A percentile compares a stretch with the other conserved stretches of the same genome.
phyloP scores from a whole-genome alignment of 1,140 invertebrate species.

The Diorhabda sublineata region DNA sequence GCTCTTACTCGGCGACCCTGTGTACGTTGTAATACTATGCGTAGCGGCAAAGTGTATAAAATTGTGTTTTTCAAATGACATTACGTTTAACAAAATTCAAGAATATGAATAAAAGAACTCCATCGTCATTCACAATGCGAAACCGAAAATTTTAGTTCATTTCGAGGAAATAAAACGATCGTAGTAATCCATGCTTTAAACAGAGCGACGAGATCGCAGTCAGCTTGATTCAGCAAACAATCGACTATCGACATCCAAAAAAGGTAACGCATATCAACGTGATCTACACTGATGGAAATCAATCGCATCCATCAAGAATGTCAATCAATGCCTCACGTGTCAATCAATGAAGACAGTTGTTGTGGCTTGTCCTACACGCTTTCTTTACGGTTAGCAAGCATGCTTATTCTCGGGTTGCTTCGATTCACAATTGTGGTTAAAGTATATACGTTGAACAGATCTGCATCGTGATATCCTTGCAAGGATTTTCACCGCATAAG shows the following conservation, averaged over 20 bases:
- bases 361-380: conserved; percentile 42
- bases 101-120: conserved; percentile 14
- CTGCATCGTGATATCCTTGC: conserved; percentile 16
- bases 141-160: conserved; percentile 10
- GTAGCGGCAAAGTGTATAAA: not conserved
- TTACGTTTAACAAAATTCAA: not conserved
- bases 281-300: conserved; percentile 47
- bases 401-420: not conserved
- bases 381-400: conserved; percentile 32
- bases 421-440: not conserved
- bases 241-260: conserved; percentile 30
- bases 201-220: not conserved
- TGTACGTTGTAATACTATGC: not conserved
- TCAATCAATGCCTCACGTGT: conserved; percentile 44
- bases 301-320: conserved; percentile 44
- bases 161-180: conserved; percentile 14
- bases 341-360: conserved; percentile 45
- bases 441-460: conserved; percentile 4
- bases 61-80: not conserved
- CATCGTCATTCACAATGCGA: not conserved
- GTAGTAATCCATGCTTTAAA: not conserved
- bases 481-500: conserved; percentile 17
- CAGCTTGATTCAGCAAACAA: conserved; percentile 22
- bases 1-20: no score
- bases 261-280: conserved; percentile 35